Evolutionary conservation across 2,888 invertebrate species (phyloP), one percentile per base, ranked within the genome.

Genomic region (Mythimna vitellina): DNA sequence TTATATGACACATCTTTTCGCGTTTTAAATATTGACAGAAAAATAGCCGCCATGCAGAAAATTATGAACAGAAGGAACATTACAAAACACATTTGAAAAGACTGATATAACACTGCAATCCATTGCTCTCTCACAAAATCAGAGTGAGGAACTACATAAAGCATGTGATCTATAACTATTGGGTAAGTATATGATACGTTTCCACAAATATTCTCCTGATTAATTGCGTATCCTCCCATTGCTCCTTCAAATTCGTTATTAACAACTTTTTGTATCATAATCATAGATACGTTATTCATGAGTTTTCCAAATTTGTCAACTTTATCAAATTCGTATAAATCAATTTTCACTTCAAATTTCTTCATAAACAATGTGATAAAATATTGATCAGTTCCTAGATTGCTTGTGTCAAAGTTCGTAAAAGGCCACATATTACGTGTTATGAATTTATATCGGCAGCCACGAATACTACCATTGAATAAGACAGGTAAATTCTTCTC

Each of bases 371-470:
- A 53, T 38, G 75, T 42, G 14, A 92, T 32, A 12, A 87, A 46
- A 68, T 70, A 70, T 63, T 89, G 85, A 65, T 92, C 91, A 10
- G 80, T 63, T 9, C 87, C 88, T 57, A 51, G 53, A 5, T 35
- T 63, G n/a, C 62, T 67, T 9, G 71, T 25, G 46, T 87, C 84
- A 3, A 89, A 84, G 72, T 86, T 87, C 1, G 78, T 65, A 65
- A 78, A 87, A 5, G 91, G 91, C 86, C 87, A 90, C 51, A 73
- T 64, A 57, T 89, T 85, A 57, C 83, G 83, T 3, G 84, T 73
- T 2, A 85, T 54, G 10, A 91, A 79, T 78, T 84, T 89, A 25
- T 78, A 89, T 32, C 25, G 73, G 42, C 83, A 89, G n/a, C 86
- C 57, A 14, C 73, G 70, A 60, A 84, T 49, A 62, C 22, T 66